These are phyloP conservation scores for Brachyptera putata DNA, from an alignment of 2,888 invertebrate species.

Conservation along the genomic window DNA sequence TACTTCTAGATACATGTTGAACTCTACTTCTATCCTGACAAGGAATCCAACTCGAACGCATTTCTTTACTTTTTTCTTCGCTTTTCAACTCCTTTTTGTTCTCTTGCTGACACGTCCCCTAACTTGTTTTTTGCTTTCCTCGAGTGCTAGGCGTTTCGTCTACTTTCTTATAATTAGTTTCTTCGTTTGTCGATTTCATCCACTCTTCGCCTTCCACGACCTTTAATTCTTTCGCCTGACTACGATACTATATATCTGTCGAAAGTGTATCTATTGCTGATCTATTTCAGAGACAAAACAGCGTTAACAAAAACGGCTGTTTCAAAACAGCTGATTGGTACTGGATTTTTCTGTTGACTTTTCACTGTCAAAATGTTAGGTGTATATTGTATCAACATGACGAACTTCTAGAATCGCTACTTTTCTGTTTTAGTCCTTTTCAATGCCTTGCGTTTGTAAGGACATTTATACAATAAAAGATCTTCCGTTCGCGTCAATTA, in stretches of 20 bases:
- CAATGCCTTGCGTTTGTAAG: no score
- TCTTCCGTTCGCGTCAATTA: neutral
- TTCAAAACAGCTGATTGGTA: neutral
- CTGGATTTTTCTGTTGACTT: neutral
- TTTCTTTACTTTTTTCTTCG: no score
- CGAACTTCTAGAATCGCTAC: neutral
- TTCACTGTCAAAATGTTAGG: neutral
- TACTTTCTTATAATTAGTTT: constrained; percentile 17
- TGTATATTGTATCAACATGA: neutral
- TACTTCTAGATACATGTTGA: no score
- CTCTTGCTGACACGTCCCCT: neutral
- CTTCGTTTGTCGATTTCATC: constrained; percentile 15
- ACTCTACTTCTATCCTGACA: no score
- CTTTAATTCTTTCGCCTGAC: no score
- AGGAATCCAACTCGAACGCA: no score
- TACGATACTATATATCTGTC: no score
- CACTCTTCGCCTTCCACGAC: constrained; percentile 1
- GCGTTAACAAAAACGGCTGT: neutral
- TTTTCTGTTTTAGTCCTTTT: no score
- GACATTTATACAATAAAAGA: no score
- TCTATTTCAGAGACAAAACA: neutral
- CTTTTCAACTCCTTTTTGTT: neutral
- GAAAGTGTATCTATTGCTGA: neutral
- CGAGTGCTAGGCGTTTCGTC: no score
- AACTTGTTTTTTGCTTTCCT: neutral